Conservation (phyloP, 2,888 invertebrate genomes). For the Nomada hirtipes region DNA sequence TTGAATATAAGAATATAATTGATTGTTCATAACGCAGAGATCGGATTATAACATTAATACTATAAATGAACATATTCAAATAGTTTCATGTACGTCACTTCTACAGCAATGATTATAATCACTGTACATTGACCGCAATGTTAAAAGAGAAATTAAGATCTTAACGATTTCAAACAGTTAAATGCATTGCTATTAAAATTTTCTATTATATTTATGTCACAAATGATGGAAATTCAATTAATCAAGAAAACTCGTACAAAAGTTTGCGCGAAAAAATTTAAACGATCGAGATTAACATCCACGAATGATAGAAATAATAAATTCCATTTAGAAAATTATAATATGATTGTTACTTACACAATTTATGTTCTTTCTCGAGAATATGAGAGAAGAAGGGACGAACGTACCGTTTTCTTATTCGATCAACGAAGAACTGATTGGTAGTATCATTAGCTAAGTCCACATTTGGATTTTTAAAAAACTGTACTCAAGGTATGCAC, state of each 20-base stretch:
- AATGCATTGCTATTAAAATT: not conserved
- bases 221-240: not conserved
- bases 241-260: not conserved
- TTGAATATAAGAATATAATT: too few species aligned
- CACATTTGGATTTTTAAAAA: constrained; percentile 71
- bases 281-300: not conserved
- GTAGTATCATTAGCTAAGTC: constrained; percentile 74
- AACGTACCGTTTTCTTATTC: constrained; percentile 67
- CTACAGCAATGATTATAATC: not conserved
- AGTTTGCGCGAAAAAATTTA: too few species aligned
- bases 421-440: constrained; percentile 75
- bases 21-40: too few species aligned
- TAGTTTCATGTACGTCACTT: not conserved
- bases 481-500: constrained; percentile 35
- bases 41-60: too few species aligned
- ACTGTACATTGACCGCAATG: constrained; percentile 9
- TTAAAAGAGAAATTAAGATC: constrained; percentile 24
- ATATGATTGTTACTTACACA: constrained; percentile 44
- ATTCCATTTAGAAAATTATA: constrained; percentile 3
- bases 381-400: constrained; percentile 5
- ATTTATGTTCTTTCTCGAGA: constrained; percentile 16
- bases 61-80: not conserved
- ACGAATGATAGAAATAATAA: not conserved
- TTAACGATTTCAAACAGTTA: constrained; percentile 2
- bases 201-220: not conserved